Conservation (phyloP, 2,888 invertebrate genomes). For the Pandemis corylana region DNA sequence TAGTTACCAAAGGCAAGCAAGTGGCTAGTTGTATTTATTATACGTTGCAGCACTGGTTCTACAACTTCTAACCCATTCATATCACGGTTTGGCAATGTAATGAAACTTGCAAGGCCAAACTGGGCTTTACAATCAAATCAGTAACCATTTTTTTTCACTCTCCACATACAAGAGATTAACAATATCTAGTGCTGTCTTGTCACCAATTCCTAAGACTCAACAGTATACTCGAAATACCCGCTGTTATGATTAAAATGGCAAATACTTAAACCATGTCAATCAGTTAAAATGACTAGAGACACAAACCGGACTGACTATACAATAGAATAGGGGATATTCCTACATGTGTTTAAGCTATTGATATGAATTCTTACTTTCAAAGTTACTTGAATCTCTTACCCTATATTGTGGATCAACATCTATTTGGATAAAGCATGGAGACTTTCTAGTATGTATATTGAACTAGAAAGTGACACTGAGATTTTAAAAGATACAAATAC, state of each 20-base stretch:
- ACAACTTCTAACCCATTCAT: no score
- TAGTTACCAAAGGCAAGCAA: no score
- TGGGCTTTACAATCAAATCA: no score
- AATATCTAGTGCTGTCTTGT: no score
- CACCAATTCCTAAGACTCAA: neutral
- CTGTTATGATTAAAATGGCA: constrained; percentile 3
- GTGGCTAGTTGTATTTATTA: no score
- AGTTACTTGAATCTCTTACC: neutral
- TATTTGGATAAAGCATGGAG: neutral
- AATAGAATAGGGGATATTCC: neutral
- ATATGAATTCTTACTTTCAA: neutral
- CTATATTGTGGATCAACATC: constrained; percentile 10
- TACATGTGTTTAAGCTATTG: neutral
- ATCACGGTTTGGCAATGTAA: no score
- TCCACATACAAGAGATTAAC: no score
- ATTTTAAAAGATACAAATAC: neutral
- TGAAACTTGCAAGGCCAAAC: no score
- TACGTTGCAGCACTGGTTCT: no score
- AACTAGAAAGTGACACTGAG: constrained; percentile 14
- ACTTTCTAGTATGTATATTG: neutral
- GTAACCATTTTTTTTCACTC: no score
- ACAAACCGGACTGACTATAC: neutral
- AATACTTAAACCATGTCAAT: neutral
- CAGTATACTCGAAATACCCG: neutral
- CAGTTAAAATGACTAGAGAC: neutral